Evolutionary conservation across 2,888 invertebrate species (phyloP).

Genomic region (Drosophila ezoana): DNA sequence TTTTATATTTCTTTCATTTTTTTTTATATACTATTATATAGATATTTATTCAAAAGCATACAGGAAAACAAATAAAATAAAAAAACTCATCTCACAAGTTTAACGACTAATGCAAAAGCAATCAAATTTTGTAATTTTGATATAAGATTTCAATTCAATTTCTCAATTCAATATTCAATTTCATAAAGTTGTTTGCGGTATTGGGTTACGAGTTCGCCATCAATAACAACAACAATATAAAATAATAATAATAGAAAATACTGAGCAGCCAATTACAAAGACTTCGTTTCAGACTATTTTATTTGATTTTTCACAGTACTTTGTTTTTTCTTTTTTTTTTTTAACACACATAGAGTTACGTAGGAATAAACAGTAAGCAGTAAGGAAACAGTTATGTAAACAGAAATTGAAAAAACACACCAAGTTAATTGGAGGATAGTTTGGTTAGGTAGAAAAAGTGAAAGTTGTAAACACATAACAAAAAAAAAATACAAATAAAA

Average conservation of each 20-base stretch:
- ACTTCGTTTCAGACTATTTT: constrained; percentile 8
- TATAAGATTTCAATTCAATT: constrained; percentile 36
- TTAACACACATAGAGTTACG: constrained; percentile 61
- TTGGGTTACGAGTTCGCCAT: constrained; percentile 49
- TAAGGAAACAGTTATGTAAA: constrained; percentile 47
- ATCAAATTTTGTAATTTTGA: constrained; percentile 57
- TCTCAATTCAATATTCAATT: constrained; percentile 39
- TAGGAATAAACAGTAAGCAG: constrained; percentile 59
- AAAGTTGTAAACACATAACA: constrained; percentile 29
- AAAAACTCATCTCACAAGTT: constrained; percentile 69
- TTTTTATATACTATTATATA: constrained; percentile 40
- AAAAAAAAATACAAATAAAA: constrained; percentile 1
- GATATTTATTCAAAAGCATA: constrained; percentile 69
- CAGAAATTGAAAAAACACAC: constrained; percentile 45
- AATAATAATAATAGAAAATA: constrained; percentile 27
- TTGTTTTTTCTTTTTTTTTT: constrained; percentile 27
- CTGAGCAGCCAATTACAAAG: constrained; percentile 55
- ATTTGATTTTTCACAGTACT: constrained; percentile 9
- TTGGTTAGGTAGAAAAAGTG: constrained; percentile 30
- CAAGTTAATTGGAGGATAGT: constrained; percentile 32
- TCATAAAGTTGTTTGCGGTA: constrained; percentile 52
- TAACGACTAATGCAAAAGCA: constrained; percentile 80
- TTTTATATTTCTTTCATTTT: constrained; percentile 15
- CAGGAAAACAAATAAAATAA: constrained; percentile 46
- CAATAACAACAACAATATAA: constrained; percentile 73